These are phyloP conservation scores for Hecatera dysodea DNA, from an alignment of 2,888 invertebrate genomes.

Conservation along the genomic window DNA sequence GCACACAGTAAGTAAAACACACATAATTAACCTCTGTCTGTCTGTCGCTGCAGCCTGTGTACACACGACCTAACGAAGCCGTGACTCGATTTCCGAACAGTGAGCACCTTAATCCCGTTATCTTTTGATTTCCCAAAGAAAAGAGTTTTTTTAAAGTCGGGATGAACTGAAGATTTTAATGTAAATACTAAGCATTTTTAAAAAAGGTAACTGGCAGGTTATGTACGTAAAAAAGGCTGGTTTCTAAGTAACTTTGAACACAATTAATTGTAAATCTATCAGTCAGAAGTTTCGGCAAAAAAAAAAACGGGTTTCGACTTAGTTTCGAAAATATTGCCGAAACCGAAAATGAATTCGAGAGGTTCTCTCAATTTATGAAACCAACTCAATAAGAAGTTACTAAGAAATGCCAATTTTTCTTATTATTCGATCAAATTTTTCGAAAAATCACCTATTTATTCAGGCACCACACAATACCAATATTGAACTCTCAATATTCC, in stretches of 20 bases:
- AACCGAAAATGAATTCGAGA: too few relatives aligned
- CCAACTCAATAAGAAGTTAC: not conserved
- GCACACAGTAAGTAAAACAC: conserved; percentile 42
- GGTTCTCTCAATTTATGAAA: too few relatives aligned
- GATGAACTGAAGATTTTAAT: not conserved
- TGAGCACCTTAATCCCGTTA: conserved; percentile 71
- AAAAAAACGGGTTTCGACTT: too few relatives aligned
- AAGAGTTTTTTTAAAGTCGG: conserved; percentile 40
- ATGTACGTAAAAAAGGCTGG: not conserved
- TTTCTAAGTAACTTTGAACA: too few relatives aligned
- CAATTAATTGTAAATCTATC: too few relatives aligned
- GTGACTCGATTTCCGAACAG: conserved; percentile 74
- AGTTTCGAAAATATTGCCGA: too few relatives aligned
- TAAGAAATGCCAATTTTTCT: not conserved
- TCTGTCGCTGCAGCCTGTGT: conserved; percentile 64
- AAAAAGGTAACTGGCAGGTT: not conserved
- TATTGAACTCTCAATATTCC: conserved; percentile 26
- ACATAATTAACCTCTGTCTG: conserved; percentile 54
- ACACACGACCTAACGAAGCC: conserved; percentile 77
- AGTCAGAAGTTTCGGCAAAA: too few relatives aligned
- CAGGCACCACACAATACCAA: conserved; percentile 12
- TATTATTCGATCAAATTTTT: not conserved
- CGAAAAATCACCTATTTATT: conserved; percentile 4
- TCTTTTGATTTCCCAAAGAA: conserved; percentile 67
- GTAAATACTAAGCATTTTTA: conserved; percentile 1